phyloP scores from a whole-genome alignment of 2,888 invertebrate species.

The Lasioglossum oenotherae region DNA sequence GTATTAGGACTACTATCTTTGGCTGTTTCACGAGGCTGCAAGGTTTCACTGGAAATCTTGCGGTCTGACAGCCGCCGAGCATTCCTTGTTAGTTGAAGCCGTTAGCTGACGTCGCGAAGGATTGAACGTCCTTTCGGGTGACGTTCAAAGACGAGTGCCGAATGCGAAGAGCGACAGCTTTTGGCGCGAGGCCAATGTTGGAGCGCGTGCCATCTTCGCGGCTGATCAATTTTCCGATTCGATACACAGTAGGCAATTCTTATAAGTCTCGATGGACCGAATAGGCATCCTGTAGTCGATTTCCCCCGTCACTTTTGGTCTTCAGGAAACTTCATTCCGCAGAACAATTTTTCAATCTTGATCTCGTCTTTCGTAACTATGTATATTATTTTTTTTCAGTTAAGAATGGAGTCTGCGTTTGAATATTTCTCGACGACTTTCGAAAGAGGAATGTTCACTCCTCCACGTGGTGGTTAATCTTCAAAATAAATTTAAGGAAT shows the following conservation, averaged over 20 bases:
- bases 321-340: background rate
- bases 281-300: too few relatives aligned
- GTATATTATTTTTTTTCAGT: background rate
- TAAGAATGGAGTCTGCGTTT: background rate
- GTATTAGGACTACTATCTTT: background rate
- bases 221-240: background rate
- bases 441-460: background rate
- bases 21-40: background rate
- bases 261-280: too few relatives aligned
- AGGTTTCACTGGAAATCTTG: background rate
- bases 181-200: slow-evolving; percentile 37
- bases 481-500: background rate
- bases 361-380: background rate
- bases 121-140: background rate
- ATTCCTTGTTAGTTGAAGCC: background rate
- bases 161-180: background rate
- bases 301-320: background rate
- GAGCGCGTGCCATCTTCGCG: background rate
- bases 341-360: too few relatives aligned
- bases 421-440: background rate
- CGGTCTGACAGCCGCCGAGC: background rate
- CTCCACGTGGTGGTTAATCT: too few relatives aligned
- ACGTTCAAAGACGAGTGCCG: background rate
- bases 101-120: background rate
- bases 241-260: background rate